Base-by-base conservation (phyloP, 2,797 vertebrate genomes). In the Coendou prehensilis region DNA sequence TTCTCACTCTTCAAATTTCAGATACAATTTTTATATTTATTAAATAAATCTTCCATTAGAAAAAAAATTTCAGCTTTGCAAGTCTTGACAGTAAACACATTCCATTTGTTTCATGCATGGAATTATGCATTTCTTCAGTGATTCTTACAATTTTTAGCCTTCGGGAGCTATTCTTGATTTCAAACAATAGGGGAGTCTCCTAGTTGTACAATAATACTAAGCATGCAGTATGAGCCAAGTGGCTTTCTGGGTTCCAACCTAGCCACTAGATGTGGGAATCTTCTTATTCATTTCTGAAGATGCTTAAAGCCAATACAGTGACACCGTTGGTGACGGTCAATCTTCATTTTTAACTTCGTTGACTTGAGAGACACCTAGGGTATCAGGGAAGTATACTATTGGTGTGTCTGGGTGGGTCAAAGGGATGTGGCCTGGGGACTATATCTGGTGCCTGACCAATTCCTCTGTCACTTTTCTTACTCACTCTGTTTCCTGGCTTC, bases 1-100 rank as follows among this genome's bases (percentile, higher is more conserved):
- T 63, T 87, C 4, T 15, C 23, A 63, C 2, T n/a, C 84, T 89
- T 81, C 61, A 78, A 30, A 47, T 57, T 92, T 93, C 76, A 92
- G 30, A 84, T 89, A 26, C 33, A n/a, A 78, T 26, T 71, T 79
- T 30, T 56, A 76, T 87, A 63, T 52, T 87, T 54, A n/a, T 71
- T 80, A 85, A 89, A 75, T 23, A 88, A 80, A 92, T 83, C 41
- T 88, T 73, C 73, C 57, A 89, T 61, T 82, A 84, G 54, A 80
- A 71, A 76, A 47, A 76, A 75, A 28, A 1, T 9, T 18, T 76
- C 14, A 30, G 45, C 45, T 89, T 95, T 87, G 78, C 5, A 41
- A 88, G 50, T 23, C 73, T 61, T 89, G 30, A 57, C 69, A 80
- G 64, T 93, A 86, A 75, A 52, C 50, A 82, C 45, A 37, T 76